Evolutionary conservation across 2,113 vertebrate species (phyloP).

Genomic region (Sprattus sprattus): DNA sequence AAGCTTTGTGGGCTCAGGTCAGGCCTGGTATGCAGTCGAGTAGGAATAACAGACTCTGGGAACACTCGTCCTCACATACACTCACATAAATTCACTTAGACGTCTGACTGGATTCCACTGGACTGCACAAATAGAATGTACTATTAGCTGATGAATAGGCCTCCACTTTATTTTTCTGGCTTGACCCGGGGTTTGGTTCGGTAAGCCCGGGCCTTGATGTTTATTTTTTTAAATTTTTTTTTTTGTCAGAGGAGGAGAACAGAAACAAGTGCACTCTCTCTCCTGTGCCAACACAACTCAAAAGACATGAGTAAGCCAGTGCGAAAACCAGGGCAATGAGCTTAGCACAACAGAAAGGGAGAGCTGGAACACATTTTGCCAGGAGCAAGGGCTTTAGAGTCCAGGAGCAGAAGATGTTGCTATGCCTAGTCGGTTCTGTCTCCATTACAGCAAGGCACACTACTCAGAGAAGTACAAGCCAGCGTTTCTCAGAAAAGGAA

Average conservation of each 20-base stretch:
- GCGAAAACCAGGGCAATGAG: conserved; percentile 12
- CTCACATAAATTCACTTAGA: conserved; percentile 16
- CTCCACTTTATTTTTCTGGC: neutral
- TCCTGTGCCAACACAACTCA: neutral
- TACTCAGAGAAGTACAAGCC: neutral
- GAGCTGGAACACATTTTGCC: conserved; percentile 5
- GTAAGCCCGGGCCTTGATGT: neutral
- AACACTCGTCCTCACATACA: neutral
- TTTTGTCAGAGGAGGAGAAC: neutral
- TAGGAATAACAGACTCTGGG: conserved; percentile 1
- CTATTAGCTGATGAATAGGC: conserved; percentile 13
- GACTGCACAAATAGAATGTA: conserved; percentile 14
- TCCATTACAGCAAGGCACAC: neutral
- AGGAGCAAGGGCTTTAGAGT: conserved; percentile 3
- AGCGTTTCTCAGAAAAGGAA: neutral
- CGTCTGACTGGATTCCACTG: conserved; percentile 10
- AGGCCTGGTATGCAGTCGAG: neutral
- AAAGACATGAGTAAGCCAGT: conserved; percentile 4
- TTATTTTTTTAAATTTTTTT: neutral
- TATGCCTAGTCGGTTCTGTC: neutral
- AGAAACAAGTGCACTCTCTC: neutral
- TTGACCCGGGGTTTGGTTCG: neutral
- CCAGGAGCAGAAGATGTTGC: neutral
- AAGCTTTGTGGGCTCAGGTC: neutral
- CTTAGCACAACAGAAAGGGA: neutral